phyloP scores from a whole-genome alignment of 2,113 vertebrate genomes.

The Aspidoscelis tigris region DNA sequence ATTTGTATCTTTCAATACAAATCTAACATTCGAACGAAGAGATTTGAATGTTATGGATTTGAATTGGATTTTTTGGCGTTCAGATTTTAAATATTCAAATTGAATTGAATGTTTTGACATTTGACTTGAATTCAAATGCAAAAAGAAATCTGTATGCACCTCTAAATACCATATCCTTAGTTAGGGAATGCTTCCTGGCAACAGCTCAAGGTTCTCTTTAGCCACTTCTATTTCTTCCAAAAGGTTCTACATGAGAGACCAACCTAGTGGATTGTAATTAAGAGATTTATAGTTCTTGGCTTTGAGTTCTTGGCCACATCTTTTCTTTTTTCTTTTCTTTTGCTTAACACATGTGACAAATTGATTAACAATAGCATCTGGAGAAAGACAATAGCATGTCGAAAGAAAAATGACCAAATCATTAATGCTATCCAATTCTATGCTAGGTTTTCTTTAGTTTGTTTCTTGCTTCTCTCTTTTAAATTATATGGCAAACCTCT shows the following conservation, averaged over 20 bases:
- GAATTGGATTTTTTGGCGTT: no score
- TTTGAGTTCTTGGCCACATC: constrained; percentile 20
- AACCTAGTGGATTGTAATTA: constrained; percentile 2
- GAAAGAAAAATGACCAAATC: constrained; percentile 57
- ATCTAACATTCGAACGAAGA: no score
- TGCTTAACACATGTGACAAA: constrained; percentile 45
- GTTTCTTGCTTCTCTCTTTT: constrained; percentile 46
- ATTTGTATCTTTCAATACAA: no score
- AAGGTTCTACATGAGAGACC: constrained; percentile 4
- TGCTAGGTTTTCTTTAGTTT: constrained; percentile 47
- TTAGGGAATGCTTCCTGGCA: not conserved
- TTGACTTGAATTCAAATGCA: no score
- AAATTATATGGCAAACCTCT: constrained; percentile 39
- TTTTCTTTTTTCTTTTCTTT: constrained; percentile 33
- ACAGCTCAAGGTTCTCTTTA: not conserved
- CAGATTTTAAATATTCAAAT: no score
- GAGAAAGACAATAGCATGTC: constrained; percentile 57
- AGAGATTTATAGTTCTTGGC: constrained; percentile 36
- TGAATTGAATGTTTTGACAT: no score
- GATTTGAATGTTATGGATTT: no score
- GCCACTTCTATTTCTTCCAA: not conserved
- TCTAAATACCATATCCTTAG: no score
- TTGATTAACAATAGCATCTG: constrained; percentile 59
- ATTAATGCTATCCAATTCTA: constrained; percentile 57
- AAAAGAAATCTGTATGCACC: no score